Evolutionary conservation across 2,888 invertebrate species (phyloP), one percentile per base, ranked within the genome.

Genomic region (Nomada flava): DNA sequence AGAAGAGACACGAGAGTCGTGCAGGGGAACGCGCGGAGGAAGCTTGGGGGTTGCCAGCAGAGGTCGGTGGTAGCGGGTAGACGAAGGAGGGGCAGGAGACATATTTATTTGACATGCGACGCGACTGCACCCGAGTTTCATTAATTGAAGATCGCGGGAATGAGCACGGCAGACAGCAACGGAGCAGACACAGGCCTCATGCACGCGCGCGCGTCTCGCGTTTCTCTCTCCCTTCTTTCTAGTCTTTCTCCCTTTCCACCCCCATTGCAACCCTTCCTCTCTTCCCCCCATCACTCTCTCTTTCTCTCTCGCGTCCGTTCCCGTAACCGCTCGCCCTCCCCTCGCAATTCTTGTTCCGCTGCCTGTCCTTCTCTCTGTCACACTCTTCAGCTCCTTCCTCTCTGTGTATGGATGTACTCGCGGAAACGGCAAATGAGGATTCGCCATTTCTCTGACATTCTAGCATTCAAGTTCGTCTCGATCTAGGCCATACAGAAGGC

Each of bases 71-170:
- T 80, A 83, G 86, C 68, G 75, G 82, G 69, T 60, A 76, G 75
- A 47, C 83, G 79, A 79, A 76, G 79, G 82, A 74, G 85, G 89
- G 87, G 88, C 85, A 90, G 91, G 91, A 92, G 93, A 93, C 93
- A 93, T 93, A 93, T 93, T 93, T 94, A 93, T 94, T 94, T 93
- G 93, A 93, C 93, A 91, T 93, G 93, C 93, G 93, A 94, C 93
- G 93, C 93, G 93, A 93, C 93, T 93, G 93, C 93, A 93, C 90
- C 93, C 93, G 93, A 93, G 93, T 93, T 94, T 93, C 93, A 94
- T 94, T 94, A 94, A 93, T 94, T 94, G 93, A 93, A 93, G 93
- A 94, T 93, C 93, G 93, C 93, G 92, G 91, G 91, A 93, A 93
- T 92, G 93, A 93, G 91, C 92, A 89, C 90, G 91, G 88, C 91